These are phyloP conservation scores for Drosophila setifemur DNA, from an alignment of 1,140 invertebrate species.

Conservation along the genomic window DNA sequence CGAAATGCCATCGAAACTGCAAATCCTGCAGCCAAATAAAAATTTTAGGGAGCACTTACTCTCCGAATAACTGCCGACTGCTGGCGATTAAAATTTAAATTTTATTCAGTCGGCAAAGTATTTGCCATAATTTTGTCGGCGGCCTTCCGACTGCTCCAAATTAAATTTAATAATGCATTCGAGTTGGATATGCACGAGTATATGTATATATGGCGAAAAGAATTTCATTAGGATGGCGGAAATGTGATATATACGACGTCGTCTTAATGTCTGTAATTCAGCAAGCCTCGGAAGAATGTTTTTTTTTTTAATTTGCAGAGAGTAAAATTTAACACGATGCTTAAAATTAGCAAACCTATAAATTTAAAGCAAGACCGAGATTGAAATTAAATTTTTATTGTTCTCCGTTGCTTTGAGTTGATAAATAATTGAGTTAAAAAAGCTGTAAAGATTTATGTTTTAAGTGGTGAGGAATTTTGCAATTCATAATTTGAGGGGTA, in stretches of 20 bases:
- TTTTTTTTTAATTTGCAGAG: not conserved
- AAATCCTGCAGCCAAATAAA: slow-evolving; percentile 8
- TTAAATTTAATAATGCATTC: slow-evolving; percentile 76
- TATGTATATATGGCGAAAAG: slow-evolving; percentile 30
- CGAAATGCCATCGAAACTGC: not conserved
- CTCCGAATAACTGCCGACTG: slow-evolving; percentile 8
- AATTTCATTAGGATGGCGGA: slow-evolving; percentile 41
- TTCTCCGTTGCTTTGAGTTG: too few species aligned
- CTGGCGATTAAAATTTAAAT: slow-evolving; percentile 73
- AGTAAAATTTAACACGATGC: slow-evolving; percentile 14
- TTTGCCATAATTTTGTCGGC: slow-evolving; percentile 67
- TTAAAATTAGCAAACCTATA: too few species aligned
- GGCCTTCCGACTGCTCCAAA: slow-evolving; percentile 33
- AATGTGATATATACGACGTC: slow-evolving; percentile 8
- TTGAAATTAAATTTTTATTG: not conserved
- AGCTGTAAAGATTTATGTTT: too few species aligned
- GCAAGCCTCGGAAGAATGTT: too few species aligned
- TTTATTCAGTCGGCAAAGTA: slow-evolving; percentile 48
- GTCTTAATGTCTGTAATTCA: not conserved
- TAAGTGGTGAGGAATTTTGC: too few species aligned
- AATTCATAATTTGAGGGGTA: too few species aligned
- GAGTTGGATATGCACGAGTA: slow-evolving; percentile 35
- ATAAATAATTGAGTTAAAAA: too few species aligned
- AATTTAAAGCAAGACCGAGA: too few species aligned
- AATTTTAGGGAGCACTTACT: slow-evolving; percentile 14